Evolutionary conservation across 2,113 vertebrate species (phyloP), one percentile per base, ranked within the genome.

Genomic region (Clarias macrocephalus): DNA sequence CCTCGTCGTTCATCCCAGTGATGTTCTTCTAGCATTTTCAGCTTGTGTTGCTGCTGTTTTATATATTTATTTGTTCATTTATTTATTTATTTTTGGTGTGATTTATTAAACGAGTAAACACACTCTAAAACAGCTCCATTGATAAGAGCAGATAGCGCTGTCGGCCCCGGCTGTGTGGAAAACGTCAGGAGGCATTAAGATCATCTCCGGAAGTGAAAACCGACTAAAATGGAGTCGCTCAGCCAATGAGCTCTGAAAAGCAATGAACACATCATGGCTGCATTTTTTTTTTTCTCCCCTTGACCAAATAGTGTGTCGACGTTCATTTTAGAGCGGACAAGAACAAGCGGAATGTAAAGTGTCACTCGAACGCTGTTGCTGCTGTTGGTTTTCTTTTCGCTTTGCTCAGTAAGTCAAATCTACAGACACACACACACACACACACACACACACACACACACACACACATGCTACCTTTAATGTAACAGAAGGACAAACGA

Each of bases 51-150:
- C 70, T 57, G 63, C 15, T 28, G 28, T 84, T 72, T 72, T 33
- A 48, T 48, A 48, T 48, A 48, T 48, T 48, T 48, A 48, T 48
- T 48, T 48, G 5, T 48, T 7, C 42, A 7, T 48, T 48, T 48
- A 8, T 48, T 48, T 48, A 48, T 48, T 48, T 48, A 48, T 48
- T 48, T 8, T 4, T 52, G 68, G 33, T 5, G 65, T 82, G 48
- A 68, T 83, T 87, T 77, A 77, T 62, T 87, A 80, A 86, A 87
- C 65, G 72, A 66, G 72, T 83, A 87, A 87, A 87, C 86, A 87
- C 48, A 42, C 70, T 86, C 79, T n/a, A 33, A 75, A 83, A 65
- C 80, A 19, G 57, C 86, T 65, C 70, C 13, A 60, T 56, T 87
- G 70, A 83, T 87, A 87, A 57, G 83, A 83, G 83, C 48, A 77